phyloP scores from a whole-genome alignment of 1,140 invertebrate species.

The Calephelis nemesis region DNA sequence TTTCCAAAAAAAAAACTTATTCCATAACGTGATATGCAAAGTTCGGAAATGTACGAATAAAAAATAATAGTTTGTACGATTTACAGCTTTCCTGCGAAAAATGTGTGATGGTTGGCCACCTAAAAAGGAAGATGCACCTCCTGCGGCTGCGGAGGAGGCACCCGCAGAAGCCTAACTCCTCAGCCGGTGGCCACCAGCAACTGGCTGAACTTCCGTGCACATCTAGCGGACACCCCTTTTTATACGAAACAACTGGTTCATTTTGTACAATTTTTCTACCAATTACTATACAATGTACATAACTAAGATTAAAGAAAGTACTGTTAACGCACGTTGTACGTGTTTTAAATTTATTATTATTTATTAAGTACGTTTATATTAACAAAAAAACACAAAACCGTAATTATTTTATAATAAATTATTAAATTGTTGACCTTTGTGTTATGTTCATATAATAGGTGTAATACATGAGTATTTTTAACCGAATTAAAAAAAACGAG shows the following conservation, averaged over 20 bases:
- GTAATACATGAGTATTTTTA: not conserved
- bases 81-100: slow-evolving; percentile 85
- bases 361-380: slow-evolving; percentile 72
- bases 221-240: slow-evolving; percentile 71
- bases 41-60: not conserved
- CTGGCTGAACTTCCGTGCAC: slow-evolving; percentile 47
- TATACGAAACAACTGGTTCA: slow-evolving; percentile 63
- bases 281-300: slow-evolving; percentile 56
- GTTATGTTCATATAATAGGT: slow-evolving; percentile 31
- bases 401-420: slow-evolving; percentile 77
- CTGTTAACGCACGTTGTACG: slow-evolving; percentile 75
- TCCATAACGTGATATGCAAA: slow-evolving; percentile 8
- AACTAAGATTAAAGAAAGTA: slow-evolving; percentile 70
- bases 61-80: slow-evolving; percentile 28
- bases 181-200: slow-evolving; percentile 44
- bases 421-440: slow-evolving; percentile 63
- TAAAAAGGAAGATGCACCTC: slow-evolving; percentile 41
- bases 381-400: slow-evolving; percentile 63
- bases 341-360: slow-evolving; percentile 73
- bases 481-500: not conserved
- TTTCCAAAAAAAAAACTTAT: not conserved
- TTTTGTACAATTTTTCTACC: slow-evolving; percentile 62
- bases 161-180: slow-evolving; percentile 41
- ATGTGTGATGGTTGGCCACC: slow-evolving; percentile 82
- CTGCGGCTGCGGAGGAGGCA: slow-evolving; percentile 50